These are phyloP conservation scores for Diplazon laetatorius DNA, from an alignment of 2,888 invertebrate species.

Conservation along the genomic window DNA sequence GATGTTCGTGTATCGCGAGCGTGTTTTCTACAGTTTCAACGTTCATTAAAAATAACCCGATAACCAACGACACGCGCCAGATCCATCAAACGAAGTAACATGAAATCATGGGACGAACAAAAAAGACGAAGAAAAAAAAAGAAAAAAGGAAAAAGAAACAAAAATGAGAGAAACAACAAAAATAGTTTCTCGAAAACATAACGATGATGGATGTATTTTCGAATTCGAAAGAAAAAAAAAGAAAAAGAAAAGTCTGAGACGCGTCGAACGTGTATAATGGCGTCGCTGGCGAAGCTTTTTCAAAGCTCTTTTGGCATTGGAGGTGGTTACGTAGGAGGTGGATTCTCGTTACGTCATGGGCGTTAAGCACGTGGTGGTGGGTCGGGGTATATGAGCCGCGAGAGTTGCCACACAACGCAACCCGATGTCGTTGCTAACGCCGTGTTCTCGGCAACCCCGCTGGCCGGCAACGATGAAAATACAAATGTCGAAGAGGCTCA, in stretches of 20 bases:
- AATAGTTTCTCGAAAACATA: not conserved
- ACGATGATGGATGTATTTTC: no score
- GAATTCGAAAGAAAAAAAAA: no score
- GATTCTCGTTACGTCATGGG: constrained; percentile 7
- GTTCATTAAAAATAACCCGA: constrained; percentile 1
- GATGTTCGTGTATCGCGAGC: not conserved
- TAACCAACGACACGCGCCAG: not conserved
- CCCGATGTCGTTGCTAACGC: constrained; percentile 23
- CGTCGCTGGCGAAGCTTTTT: constrained; percentile 10
- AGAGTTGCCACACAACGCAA: constrained; percentile 3
- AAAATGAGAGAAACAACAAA: constrained; percentile 6
- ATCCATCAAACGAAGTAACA: not conserved
- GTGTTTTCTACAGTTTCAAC: constrained; percentile 6
- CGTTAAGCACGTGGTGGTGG: constrained; percentile 22
- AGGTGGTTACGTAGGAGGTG: constrained; percentile 12
- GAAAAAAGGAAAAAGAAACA: not conserved
- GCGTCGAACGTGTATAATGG: not conserved
- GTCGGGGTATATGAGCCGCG: not conserved
- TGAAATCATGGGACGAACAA: not conserved
- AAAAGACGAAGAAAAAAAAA: not conserved
- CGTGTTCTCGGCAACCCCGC: not conserved
- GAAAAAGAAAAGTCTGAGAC: not conserved
- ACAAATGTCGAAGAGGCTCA: not conserved
- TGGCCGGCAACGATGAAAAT: constrained; percentile 5
- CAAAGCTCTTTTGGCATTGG: no score